Base-by-base conservation (phyloP, 2,888 invertebrate species). In the Vanessa cardui region DNA sequence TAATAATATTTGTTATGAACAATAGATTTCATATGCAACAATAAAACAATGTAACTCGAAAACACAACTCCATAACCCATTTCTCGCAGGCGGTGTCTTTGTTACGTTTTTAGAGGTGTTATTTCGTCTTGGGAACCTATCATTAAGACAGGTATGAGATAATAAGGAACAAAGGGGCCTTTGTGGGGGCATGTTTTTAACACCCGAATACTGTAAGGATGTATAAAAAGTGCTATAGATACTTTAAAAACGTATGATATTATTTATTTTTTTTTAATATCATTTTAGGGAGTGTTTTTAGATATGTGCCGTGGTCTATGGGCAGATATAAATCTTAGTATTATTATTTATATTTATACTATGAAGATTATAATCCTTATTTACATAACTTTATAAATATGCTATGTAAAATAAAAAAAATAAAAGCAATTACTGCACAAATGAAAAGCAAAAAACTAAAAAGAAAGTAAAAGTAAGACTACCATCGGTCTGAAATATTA, bases 131-230 rank as follows among this genome's bases (percentile, higher is more conserved):
- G 75, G 75, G 77, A 78, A 76, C 88, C 89, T 89, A 88, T 90
- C 88, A 90, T 90, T 89, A 90, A 77, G 78, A 75, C 89, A 89
- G 89, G 90, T 89, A 89, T 65, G 73, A 72, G 74, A 74, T 52
- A 52, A n/a, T 47, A 47, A 52, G 15, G 52, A 8, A 56, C 33
- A 56, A 56, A n/a, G 18, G 56, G 18, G 18, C n/a, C 56, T 18
- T 56, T 39, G 56, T 56, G 78, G 76, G 26, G 26, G 26, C 26
- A 77, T 81, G 81, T 82, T 82, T 82, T 82, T 83, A 79, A 82
- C 72, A 69, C 64, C 46, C 61, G 21, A 63, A 44, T 50, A 46
- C 54, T 60, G 61, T 58, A 46, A 49, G 45, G 44, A n/a, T 44
- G 21, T 21, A 15, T 33, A 39, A 56, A 39, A 33, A 6, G 9